A percentile compares a stretch with the other conserved stretches of the same genome.
Conservation (phyloP, 2,888 invertebrate genomes). For the Pteria penguin region DNA sequence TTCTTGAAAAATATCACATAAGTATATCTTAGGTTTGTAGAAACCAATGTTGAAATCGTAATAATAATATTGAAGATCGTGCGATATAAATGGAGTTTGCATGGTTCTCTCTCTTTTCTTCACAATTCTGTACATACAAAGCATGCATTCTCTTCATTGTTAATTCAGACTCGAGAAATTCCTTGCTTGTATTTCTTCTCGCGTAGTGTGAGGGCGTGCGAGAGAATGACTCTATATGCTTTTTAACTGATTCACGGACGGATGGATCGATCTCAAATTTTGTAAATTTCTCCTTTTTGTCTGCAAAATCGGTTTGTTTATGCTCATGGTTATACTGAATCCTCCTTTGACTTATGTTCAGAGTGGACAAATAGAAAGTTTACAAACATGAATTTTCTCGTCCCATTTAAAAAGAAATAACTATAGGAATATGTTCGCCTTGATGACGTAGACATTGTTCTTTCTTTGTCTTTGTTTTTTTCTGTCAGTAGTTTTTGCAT, state of each 20-base stretch:
- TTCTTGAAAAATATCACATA: slow-evolving; percentile 25
- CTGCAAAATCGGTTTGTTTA: slow-evolving; percentile 2
- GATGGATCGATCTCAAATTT: neutral
- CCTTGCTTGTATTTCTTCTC: slow-evolving; percentile 21
- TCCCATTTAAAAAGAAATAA: slow-evolving; percentile 19
- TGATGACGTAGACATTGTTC: slow-evolving; percentile 32
- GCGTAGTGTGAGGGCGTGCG: slow-evolving; percentile 38
- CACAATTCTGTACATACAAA: slow-evolving; percentile 35
- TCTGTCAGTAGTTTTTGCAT: slow-evolving; percentile 27
- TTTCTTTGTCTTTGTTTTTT: slow-evolving; percentile 45
- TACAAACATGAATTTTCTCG: slow-evolving; percentile 36
- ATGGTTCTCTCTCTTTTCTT: slow-evolving; percentile 4
- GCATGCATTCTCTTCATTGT: slow-evolving; percentile 36
- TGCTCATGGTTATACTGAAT: slow-evolving; percentile 27
- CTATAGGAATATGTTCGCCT: slow-evolving; percentile 26
- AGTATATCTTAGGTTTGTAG: slow-evolving; percentile 9
- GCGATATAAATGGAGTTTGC: slow-evolving; percentile 23
- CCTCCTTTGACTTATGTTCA: slow-evolving; percentile 36
- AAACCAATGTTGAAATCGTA: slow-evolving; percentile 16
- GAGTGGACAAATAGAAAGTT: slow-evolving; percentile 38
- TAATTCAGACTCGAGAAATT: slow-evolving; percentile 38
- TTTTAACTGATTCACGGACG: slow-evolving; percentile 1
- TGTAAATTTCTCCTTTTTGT: slow-evolving; percentile 21
- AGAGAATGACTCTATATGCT: slow-evolving; percentile 43
- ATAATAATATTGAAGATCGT: slow-evolving; percentile 30